Conservation (phyloP, 2,113 vertebrate species). For the Potamarius usumacintae region DNA sequence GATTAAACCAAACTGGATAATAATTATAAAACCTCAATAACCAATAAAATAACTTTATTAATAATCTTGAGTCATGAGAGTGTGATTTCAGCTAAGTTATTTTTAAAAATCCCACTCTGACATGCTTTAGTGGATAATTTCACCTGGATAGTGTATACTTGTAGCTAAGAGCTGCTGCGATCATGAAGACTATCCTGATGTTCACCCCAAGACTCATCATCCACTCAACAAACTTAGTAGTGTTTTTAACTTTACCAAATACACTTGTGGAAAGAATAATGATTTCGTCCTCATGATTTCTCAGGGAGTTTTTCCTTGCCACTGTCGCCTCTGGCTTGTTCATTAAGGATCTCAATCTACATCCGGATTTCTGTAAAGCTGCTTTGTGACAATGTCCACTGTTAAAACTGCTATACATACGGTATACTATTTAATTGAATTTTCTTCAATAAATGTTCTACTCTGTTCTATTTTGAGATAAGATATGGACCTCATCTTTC, state of each 20-base stretch:
- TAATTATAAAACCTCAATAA: background rate
- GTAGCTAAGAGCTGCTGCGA: background rate
- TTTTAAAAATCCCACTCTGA: background rate
- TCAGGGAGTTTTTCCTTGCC: background rate
- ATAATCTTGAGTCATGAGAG: background rate
- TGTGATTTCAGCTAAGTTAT: background rate
- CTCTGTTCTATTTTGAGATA: constrained; percentile 9
- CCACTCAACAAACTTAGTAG: background rate
- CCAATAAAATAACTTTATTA: background rate
- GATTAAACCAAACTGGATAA: background rate
- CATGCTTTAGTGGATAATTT: background rate
- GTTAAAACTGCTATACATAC: background rate
- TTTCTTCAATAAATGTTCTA: background rate
- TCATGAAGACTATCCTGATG: background rate
- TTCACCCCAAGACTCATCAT: background rate
- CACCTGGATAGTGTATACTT: background rate
- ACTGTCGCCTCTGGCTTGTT: background rate
- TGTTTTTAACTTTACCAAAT: background rate
- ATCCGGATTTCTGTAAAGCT: constrained; percentile 12
- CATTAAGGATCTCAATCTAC: background rate
- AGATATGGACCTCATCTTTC: constrained; percentile 65
- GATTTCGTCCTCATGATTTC: background rate
- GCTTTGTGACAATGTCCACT: background rate
- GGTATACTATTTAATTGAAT: background rate
- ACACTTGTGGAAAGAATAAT: background rate